Conservation (phyloP, 2,888 invertebrate genomes). For the Theretra japonica region DNA sequence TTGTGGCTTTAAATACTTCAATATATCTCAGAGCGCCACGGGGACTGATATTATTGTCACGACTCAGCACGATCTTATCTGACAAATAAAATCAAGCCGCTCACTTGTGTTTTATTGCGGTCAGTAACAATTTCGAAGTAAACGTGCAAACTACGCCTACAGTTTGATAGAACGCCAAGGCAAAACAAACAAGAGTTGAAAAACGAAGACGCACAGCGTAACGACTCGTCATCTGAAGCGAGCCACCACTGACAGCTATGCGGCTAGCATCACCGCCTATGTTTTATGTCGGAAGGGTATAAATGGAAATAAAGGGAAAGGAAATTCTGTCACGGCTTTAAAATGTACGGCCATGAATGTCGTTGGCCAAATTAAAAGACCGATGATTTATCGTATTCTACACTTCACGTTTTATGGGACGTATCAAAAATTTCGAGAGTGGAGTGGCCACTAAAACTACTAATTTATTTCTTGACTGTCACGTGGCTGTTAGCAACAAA, state of each 20-base stretch:
- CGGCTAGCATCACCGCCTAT: slow-evolving; percentile 56
- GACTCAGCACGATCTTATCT: slow-evolving; percentile 21
- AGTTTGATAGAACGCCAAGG: slow-evolving; percentile 31
- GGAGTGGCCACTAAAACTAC: slow-evolving; percentile 23
- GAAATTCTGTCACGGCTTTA: slow-evolving; percentile 62
- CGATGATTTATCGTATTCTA: slow-evolving; percentile 63
- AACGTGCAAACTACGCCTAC: slow-evolving; percentile 25
- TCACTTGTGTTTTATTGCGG: slow-evolving; percentile 9
- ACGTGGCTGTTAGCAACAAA: slow-evolving; percentile 24
- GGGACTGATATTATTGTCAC: slow-evolving; percentile 18
- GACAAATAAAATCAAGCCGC: slow-evolving; percentile 19
- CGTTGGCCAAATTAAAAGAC: slow-evolving; percentile 69
- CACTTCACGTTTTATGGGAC: slow-evolving; percentile 31
- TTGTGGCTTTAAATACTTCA: slow-evolving; percentile 27
- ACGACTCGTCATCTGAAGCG: slow-evolving; percentile 47
- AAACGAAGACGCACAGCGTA: slow-evolving; percentile 40
- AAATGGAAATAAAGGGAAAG: slow-evolving; percentile 66
- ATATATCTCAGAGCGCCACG: slow-evolving; percentile 9
- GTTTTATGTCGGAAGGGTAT: slow-evolving; percentile 65
- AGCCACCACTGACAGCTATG: slow-evolving; percentile 54
- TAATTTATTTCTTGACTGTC: slow-evolving; percentile 18
- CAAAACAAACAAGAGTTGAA: slow-evolving; percentile 42
- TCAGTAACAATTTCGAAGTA: slow-evolving; percentile 19
- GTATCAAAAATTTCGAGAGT: slow-evolving; percentile 26
- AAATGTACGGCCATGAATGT: slow-evolving; percentile 62